Evolutionary conservation across 2,888 invertebrate genomes (phyloP), one percentile per base, ranked within the genome.

Genomic region (Unio pictorum): DNA sequence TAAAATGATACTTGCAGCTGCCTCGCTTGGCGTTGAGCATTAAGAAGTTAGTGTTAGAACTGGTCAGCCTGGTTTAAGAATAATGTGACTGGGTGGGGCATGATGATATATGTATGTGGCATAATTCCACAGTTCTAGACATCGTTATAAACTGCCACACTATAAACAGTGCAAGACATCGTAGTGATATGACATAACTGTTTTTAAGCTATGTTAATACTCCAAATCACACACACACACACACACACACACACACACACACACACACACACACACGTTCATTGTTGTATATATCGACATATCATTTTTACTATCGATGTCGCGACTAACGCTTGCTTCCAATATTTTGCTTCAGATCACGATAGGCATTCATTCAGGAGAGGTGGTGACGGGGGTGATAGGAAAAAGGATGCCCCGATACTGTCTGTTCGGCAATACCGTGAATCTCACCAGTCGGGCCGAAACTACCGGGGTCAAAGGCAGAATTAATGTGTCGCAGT

Each of bases 371-470:
- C 88, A 88, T 75, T 86, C 87, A 7, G 89, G 89, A 0, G 86
- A 88, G 64, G 88, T 88, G 55, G 88, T 88, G 64, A 87, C 88
- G 1, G 88, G 88, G 7, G 89, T 89, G 11, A 86, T 88, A 18
- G 89, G 89, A 0, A 87, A 88, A 75, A 81, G 84, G 75, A 85
- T 89, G 84, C 89, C 88, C 0, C 77, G 87, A 54, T 89, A 87
- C 74, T 88, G 87, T 76, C 76, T 89, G 72, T 89, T 89, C 73
- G 89, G 89, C 18, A 87, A 86, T 78, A 86, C 88, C 0, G 89
- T 89, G n/a, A 88, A 88, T 74, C 71, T 88, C 26, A 88, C 88
- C 58, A 87, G 86, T 65, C 73, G 89, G 23, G 88, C 87, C 23
- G 89, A 89, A 75, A 88, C 86, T 18, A 88, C 86, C 0, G 88